A percentile compares a stretch with the other conserved stretches of the same genome.
phyloP scores from a whole-genome alignment of 2,797 vertebrate genomes.

The Botia almorhae region DNA sequence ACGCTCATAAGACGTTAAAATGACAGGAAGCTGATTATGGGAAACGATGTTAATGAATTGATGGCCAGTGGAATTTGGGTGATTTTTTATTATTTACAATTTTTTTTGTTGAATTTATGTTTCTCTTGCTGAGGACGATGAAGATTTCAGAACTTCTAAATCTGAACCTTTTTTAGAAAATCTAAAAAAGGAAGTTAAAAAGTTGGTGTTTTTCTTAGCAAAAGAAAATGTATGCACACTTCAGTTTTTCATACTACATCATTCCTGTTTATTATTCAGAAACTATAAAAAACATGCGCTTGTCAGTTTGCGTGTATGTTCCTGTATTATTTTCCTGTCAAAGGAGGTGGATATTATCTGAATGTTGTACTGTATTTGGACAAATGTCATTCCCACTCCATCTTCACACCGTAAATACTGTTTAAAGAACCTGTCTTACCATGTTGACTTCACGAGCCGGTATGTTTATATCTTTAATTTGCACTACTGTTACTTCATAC shows the following conservation, averaged over 20 bases:
- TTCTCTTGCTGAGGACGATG: not conserved
- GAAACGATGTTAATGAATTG: not conserved
- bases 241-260: not conserved
- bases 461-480: constrained; percentile 3
- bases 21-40: not conserved
- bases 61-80: not conserved
- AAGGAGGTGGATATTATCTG: constrained; percentile 1
- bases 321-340: not conserved
- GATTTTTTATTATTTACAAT: not conserved
- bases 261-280: not conserved
- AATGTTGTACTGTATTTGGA: not conserved
- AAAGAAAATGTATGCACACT: not conserved
- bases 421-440: not conserved
- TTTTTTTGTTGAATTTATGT: not conserved
- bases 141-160: not conserved
- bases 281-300: not conserved
- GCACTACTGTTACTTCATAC: constrained; percentile 4
- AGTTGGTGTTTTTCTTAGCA: too few species aligned
- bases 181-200: too few species aligned
- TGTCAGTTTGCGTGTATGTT: not conserved
- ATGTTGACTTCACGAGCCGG: not conserved
- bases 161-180: too few species aligned
- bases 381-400: not conserved
- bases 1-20: not conserved
- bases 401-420: not conserved